These are phyloP conservation scores for Cataglyphis hispanica DNA, from an alignment of 1,140 invertebrate genomes.

Conservation along the genomic window DNA sequence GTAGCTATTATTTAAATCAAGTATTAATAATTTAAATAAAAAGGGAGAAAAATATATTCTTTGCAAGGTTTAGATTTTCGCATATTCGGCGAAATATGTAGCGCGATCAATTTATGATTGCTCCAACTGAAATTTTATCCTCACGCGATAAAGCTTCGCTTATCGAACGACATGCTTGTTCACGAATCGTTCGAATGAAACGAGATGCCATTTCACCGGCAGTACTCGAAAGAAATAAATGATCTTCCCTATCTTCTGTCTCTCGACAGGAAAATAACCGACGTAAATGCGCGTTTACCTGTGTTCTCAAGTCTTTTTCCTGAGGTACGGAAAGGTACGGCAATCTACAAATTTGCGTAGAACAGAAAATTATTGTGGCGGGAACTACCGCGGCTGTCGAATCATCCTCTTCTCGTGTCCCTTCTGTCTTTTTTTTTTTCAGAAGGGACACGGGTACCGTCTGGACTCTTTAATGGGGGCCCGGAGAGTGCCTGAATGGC, in stretches of 20 bases:
- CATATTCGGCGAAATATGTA: background rate
- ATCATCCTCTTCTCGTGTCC: background rate
- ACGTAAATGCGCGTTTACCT: slow-evolving; percentile 40
- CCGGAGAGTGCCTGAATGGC: slow-evolving; percentile 53
- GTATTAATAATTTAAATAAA: background rate
- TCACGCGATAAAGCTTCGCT: slow-evolving; percentile 53
- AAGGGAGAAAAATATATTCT: no score
- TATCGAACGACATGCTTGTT: slow-evolving; percentile 47
- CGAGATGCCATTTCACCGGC: slow-evolving; percentile 39
- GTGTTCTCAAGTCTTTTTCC: slow-evolving; percentile 33
- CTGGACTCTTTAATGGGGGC: slow-evolving; percentile 50
- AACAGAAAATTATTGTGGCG: slow-evolving; percentile 60
- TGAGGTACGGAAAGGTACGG: slow-evolving; percentile 24
- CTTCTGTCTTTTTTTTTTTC: slow-evolving; percentile 10
- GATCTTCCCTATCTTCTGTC: background rate
- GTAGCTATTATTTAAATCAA: slow-evolving; percentile 7
- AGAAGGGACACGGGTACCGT: background rate
- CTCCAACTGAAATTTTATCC: slow-evolving; percentile 44
- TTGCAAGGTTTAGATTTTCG: background rate
- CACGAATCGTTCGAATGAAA: slow-evolving; percentile 25
- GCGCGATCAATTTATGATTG: slow-evolving; percentile 38
- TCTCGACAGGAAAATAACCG: slow-evolving; percentile 22
- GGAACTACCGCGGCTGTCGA: slow-evolving; percentile 22
- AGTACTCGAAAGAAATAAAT: slow-evolving; percentile 50
- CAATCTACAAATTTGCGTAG: slow-evolving; percentile 70